A percentile compares a stretch with the other conserved stretches of the same genome.
These are phyloP conservation scores for Mycteria americana DNA, from an alignment of 2,797 vertebrate genomes.

Conservation along the genomic window DNA sequence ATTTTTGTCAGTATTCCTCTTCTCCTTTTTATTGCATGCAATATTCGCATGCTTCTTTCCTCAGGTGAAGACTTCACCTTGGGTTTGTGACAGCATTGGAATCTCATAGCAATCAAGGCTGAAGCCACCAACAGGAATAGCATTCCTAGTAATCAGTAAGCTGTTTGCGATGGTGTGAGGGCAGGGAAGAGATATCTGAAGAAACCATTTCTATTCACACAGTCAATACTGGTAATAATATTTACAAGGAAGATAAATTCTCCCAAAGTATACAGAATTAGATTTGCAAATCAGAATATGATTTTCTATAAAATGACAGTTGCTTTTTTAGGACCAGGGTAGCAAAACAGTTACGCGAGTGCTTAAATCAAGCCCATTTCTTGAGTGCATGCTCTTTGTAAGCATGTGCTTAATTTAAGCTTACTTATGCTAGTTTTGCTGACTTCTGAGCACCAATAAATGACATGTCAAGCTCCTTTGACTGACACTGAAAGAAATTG, in stretches of 20 bases:
- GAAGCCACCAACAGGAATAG: conserved; percentile 2
- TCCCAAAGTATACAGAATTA: neutral
- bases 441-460: conserved; percentile 22
- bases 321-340: neutral
- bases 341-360: neutral
- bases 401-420: neutral
- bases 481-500: neutral
- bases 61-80: neutral
- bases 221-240: neutral
- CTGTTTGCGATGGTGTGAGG: neutral
- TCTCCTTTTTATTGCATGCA: neutral
- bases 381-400: neutral
- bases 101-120: conserved; percentile 5
- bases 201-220: neutral
- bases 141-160: conserved; percentile 22
- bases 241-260: neutral
- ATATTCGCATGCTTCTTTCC: neutral
- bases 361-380: neutral
- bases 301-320: neutral
- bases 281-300: neutral
- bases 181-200: neutral
- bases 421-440: neutral
- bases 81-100: neutral
- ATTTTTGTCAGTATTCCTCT: neutral
- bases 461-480: neutral